These are phyloP conservation scores for Tinea semifulvella DNA, from an alignment of 2,888 invertebrate genomes.

Conservation along the genomic window DNA sequence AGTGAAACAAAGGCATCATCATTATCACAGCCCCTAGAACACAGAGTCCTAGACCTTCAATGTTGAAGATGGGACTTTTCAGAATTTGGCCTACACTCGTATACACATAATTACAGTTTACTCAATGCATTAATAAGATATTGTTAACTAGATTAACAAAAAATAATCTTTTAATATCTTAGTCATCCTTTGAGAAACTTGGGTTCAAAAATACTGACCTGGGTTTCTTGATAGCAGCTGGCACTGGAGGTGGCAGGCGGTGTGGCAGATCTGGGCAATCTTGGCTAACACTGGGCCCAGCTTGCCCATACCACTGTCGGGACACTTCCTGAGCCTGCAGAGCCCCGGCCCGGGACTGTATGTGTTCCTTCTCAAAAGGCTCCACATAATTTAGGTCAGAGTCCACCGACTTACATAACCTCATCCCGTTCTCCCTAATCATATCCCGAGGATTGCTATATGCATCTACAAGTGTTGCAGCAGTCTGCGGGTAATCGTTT, in stretches of 20 bases:
- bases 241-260: conserved; percentile 52
- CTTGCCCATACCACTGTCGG: conserved; percentile 41
- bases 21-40: too few species aligned
- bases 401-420: conserved; percentile 56
- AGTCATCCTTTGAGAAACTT: too few species aligned
- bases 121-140: too few species aligned
- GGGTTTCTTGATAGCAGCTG: conserved; percentile 48
- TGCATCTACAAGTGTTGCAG: conserved; percentile 50
- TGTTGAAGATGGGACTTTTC: too few species aligned
- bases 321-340: conserved; percentile 49
- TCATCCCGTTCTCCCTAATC: conserved; percentile 42
- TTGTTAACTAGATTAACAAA: too few species aligned
- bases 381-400: conserved; percentile 59
- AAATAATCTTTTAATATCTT: too few species aligned
- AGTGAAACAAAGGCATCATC: too few species aligned
- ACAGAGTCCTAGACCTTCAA: too few species aligned
- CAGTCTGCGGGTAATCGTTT: conserved; percentile 17
- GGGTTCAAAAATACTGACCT: too few species aligned
- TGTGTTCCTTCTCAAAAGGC: conserved; percentile 58
- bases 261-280: conserved; percentile 26
- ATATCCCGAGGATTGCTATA: conserved; percentile 57
- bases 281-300: conserved; percentile 26
- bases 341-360: conserved; percentile 58
- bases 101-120: too few species aligned
- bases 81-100: too few species aligned